Conservation (phyloP, 1,140 invertebrate species). For the Colletes gigas region DNA sequence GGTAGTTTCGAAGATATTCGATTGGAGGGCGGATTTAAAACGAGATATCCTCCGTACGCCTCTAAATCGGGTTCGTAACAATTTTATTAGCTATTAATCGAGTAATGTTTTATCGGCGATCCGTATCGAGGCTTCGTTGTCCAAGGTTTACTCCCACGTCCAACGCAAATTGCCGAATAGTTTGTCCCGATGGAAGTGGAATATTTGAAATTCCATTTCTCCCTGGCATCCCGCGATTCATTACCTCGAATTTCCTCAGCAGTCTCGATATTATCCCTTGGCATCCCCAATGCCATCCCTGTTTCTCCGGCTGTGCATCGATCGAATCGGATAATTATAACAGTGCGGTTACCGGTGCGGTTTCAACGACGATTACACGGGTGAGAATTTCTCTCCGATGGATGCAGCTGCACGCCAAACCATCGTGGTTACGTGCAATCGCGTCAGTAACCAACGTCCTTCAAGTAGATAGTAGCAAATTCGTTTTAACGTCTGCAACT, state of each 20-base stretch:
- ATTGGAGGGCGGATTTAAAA: too few relatives aligned
- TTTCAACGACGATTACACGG: conserved; percentile 48
- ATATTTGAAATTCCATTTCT: conserved; percentile 54
- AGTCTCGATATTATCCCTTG: conserved; percentile 52
- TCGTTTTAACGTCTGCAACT: neutral
- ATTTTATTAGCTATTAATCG: neutral
- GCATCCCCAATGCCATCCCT: conserved; percentile 33
- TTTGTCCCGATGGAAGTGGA: neutral
- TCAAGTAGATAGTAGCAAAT: neutral
- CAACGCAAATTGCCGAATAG: conserved; percentile 12
- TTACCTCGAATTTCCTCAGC: conserved; percentile 60
- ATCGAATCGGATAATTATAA: conserved; percentile 68
- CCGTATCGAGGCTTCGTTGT: neutral
- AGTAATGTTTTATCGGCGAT: neutral
- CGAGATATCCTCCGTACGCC: too few relatives aligned
- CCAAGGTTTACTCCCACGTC: neutral
- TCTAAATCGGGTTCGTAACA: too few relatives aligned
- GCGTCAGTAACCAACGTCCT: neutral
- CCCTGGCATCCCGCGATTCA: conserved; percentile 47
- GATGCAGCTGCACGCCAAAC: conserved; percentile 1
- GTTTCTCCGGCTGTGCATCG: conserved; percentile 52
- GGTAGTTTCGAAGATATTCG: too few relatives aligned
- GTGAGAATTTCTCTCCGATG: conserved; percentile 46
- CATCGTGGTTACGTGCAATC: neutral
- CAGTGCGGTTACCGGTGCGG: conserved; percentile 56